Percentiles rank a stretch among this genome's conserved stretches.
Conservation (phyloP, 30 jellyfish, hydroid and myxozoan genomes). For the Turritopsis rubra region DNA sequence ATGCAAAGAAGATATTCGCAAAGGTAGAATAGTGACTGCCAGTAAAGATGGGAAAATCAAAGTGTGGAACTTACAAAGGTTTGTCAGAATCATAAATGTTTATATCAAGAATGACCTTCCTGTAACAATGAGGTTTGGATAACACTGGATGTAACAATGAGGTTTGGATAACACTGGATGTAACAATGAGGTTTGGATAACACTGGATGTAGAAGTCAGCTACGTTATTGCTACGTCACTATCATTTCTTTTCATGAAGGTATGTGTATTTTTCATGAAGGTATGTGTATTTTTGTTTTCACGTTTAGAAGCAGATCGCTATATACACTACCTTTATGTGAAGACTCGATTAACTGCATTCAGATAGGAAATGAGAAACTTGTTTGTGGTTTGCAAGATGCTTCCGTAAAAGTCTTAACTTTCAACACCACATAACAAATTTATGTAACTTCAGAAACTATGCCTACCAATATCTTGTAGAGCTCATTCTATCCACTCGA, state of each 20-base stretch:
- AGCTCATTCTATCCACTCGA: too few relatives aligned
- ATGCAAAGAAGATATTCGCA: neutral
- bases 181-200: too few relatives aligned
- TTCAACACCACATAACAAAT: neutral
- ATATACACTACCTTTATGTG: neutral
- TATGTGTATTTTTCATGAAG: too few relatives aligned
- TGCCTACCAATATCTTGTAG: neutral
- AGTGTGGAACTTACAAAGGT: neutral
- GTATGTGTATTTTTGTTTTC: neutral
- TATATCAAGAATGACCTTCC: neutral
- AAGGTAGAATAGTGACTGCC: neutral
- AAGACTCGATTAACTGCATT: neutral
- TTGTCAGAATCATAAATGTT: too few relatives aligned
- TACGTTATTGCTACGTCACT: too few relatives aligned
- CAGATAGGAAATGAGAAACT: neutral
- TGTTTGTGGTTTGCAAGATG: neutral
- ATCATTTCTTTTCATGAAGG: too few relatives aligned
- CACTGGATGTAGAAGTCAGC: neutral
- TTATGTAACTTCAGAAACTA: too few relatives aligned
- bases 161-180: too few relatives aligned
- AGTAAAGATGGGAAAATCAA: neutral
- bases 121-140: too few relatives aligned
- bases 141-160: too few relatives aligned
- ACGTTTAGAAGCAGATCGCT: neutral
- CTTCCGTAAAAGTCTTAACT: neutral